Base-by-base conservation (phyloP, 2,888 invertebrate genomes). In the Trissoscelio sp. region DNA sequence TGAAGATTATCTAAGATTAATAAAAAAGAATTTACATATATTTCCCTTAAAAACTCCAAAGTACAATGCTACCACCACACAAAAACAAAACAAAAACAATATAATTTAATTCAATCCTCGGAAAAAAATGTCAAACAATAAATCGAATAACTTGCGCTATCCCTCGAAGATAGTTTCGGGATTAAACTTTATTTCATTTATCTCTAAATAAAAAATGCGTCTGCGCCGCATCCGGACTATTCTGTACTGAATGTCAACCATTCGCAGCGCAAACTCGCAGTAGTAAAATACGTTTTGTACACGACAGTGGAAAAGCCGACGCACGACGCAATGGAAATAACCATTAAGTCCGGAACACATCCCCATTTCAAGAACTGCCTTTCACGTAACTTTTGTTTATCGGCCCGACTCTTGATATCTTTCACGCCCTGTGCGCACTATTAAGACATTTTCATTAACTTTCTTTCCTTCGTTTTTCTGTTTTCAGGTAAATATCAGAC, bases 231-330 rank as follows among this genome's bases (percentile, higher is more conserved):
- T 72, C 37, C 44, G 64, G 64, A n/a, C 48, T 39, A 74, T 80
- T 74, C 58, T 58, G 28, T 66, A 18, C 22, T 9, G 37, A 78
- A 78, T 66, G 75, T 69, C 70, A 72, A 28, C 51, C 66, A 57
- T 70, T 75, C 31, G 51, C 66, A 12, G 66, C 51, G 46, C 57
- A 58, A n/a, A 58, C 24, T 64, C 80, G 75, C 75, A 81, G 81
- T 81, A 81, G 80, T 81, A 81, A 81, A 75, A 70, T 75, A 70
- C 70, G 75, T 81, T 81, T 81, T 81, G 72, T 67, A 77, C 77
- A 77, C 81, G 81, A 81, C 81, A 77, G 77, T 77, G 66, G 42
- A 72, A 60, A 67, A 81, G 72, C 67, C 66, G 5, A 44, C n/a
- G 72, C 55, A 57, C 72, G 62, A 73, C 67, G 58, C 80, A 73